phyloP scores from a whole-genome alignment of 2,888 invertebrate genomes.

The Omphaloscelis lunosa region DNA sequence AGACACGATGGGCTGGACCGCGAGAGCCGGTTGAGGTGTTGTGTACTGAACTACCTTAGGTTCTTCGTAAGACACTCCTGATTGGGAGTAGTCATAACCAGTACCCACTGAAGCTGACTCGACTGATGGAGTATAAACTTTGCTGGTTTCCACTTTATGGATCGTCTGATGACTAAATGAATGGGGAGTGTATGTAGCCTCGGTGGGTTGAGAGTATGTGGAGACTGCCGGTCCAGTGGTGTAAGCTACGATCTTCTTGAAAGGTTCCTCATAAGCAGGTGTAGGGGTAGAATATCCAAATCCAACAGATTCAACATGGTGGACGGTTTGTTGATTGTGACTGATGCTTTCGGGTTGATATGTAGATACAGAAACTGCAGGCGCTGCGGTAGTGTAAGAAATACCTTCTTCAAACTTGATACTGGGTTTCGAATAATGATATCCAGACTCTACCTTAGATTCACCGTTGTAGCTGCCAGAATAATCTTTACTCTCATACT shows the following conservation, averaged over 20 bases:
- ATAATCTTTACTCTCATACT: slow-evolving; percentile 73
- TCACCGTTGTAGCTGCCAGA: slow-evolving; percentile 53
- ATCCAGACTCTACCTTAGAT: slow-evolving; percentile 73
- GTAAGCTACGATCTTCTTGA: slow-evolving; percentile 85
- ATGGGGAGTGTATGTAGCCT: slow-evolving; percentile 77
- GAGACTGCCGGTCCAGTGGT: slow-evolving; percentile 81
- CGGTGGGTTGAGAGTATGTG: slow-evolving; percentile 77
- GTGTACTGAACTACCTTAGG: slow-evolving; percentile 74
- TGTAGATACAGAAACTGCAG: slow-evolving; percentile 80
- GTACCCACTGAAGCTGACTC: slow-evolving; percentile 64
- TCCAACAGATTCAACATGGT: slow-evolving; percentile 78
- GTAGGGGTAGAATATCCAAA: slow-evolving; percentile 80
- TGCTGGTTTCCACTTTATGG: slow-evolving; percentile 76
- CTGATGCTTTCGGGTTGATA: slow-evolving; percentile 82
- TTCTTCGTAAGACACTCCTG: slow-evolving; percentile 69
- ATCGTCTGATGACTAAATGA: slow-evolving; percentile 81
- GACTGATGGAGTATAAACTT: slow-evolving; percentile 71
- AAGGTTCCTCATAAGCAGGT: slow-evolving; percentile 83
- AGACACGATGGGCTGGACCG: slow-evolving; percentile 75
- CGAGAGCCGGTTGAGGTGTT: slow-evolving; percentile 76
- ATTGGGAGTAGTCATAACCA: slow-evolving; percentile 66
- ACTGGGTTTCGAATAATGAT: slow-evolving; percentile 82
- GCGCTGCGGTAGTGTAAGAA: slow-evolving; percentile 80
- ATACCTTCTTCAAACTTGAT: slow-evolving; percentile 84
- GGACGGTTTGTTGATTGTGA: slow-evolving; percentile 81